phyloP scores from a whole-genome alignment of 1,140 invertebrate genomes.

The Drosophila arawakana region DNA sequence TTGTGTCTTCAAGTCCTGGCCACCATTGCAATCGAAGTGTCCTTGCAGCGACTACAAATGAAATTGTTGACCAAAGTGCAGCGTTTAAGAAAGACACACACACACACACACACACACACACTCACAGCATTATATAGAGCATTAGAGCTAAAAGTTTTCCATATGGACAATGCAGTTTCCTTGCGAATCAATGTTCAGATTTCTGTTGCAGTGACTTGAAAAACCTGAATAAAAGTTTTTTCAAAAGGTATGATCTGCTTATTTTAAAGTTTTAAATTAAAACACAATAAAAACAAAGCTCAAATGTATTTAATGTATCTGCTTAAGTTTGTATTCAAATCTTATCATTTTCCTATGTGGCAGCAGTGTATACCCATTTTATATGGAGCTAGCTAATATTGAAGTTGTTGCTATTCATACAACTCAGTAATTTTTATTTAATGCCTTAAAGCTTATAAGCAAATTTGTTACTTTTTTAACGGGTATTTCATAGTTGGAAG shows the following conservation, averaged over 20 bases:
- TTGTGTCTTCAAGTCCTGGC: conserved; percentile 2
- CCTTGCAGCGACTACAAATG: conserved; percentile 65
- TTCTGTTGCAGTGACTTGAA: conserved; percentile 29
- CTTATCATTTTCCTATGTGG: neutral
- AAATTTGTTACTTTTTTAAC: too few species aligned
- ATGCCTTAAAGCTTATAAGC: too few species aligned
- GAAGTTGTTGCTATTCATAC: too few species aligned
- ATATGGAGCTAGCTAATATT: too few species aligned
- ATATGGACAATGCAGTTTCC: conserved; percentile 50
- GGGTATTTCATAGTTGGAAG: neutral
- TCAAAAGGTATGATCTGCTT: neutral
- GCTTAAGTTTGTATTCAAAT: neutral
- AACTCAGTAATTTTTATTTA: too few species aligned
- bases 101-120: conserved; percentile 24
- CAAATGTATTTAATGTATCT: neutral
- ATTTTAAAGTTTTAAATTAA: neutral
- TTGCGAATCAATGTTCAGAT: conserved; percentile 45
- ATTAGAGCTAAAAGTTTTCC: conserved; percentile 41
- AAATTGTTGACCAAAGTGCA: conserved; percentile 76
- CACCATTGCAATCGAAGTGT: conserved; percentile 67
- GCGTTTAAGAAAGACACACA: conserved; percentile 63
- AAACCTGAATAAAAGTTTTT: neutral
- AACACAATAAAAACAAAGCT: neutral
- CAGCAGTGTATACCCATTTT: too few species aligned
- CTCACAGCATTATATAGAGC: conserved; percentile 13